phyloP scores from a whole-genome alignment of 92 coral and sea anemone species.

The Palythoa caribaeorum region DNA sequence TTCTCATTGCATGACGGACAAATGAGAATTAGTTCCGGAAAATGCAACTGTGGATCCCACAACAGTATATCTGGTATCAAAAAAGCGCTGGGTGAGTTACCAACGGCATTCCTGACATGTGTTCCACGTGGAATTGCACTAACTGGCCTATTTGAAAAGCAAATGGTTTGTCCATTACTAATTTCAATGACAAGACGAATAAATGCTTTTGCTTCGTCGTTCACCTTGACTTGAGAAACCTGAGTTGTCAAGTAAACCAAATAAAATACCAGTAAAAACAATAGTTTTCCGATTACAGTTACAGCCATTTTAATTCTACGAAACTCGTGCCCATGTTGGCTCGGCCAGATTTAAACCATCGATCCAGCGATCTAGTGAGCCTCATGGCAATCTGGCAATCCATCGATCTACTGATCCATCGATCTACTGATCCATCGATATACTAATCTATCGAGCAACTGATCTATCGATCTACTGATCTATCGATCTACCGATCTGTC shows the following conservation, averaged over 20 bases:
- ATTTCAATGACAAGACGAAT: constrained; percentile 44
- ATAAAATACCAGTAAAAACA: constrained; percentile 1
- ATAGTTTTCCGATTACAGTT: background rate
- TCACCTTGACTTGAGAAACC: background rate
- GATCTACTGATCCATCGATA: background rate
- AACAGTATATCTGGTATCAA: constrained; percentile 39
- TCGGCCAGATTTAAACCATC: background rate
- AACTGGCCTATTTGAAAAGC: constrained; percentile 32
- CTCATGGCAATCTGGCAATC: constrained; percentile 1
- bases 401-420: background rate
- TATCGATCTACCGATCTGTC: no score
- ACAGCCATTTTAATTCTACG: constrained; percentile 19
- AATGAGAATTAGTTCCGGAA: constrained; percentile 24
- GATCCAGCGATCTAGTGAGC: constrained; percentile 9
- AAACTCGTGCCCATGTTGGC: constrained; percentile 12
- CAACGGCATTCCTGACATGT: constrained; percentile 23
- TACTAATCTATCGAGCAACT: no score
- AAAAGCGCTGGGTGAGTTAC: constrained; percentile 28
- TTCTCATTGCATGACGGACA: constrained; percentile 50
- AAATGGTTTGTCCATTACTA: constrained; percentile 17
- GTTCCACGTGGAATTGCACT: constrained; percentile 40
- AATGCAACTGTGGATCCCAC: constrained; percentile 41
- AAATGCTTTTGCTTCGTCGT: constrained; percentile 21
- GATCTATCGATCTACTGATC: background rate
- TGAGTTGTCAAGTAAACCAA: constrained; percentile 5